These are phyloP conservation scores for Numenius arquata DNA, from an alignment of 2,113 vertebrate genomes.

Conservation along the genomic window DNA sequence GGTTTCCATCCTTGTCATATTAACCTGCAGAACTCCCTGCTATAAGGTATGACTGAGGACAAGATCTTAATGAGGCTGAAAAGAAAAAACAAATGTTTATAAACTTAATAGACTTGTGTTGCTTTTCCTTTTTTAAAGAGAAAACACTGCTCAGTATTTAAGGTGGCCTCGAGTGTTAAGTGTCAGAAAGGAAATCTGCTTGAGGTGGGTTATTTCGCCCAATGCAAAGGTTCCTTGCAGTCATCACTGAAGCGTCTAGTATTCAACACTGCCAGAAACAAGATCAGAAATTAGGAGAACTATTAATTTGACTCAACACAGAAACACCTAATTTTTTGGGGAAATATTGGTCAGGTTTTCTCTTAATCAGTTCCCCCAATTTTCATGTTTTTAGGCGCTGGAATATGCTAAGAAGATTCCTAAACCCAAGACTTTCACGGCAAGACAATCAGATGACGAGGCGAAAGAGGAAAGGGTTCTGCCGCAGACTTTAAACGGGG, in stretches of 20 bases:
- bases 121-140: not conserved
- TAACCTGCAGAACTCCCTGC: not conserved
- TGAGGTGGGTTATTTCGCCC: not conserved
- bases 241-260: not conserved
- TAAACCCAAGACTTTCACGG: conserved; percentile 69
- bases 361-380: not conserved
- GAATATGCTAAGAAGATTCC: conserved; percentile 89
- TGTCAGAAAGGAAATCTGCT: not conserved
- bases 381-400: conserved; percentile 77
- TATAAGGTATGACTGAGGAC: not conserved
- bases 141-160: not conserved
- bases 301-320: not conserved
- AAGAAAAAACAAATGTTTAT: not conserved
- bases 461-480: not conserved
- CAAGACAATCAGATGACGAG: conserved; percentile 11
- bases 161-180: not conserved
- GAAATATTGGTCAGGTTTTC: not conserved
- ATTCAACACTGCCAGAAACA: not conserved
- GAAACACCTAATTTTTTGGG: not conserved
- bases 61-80: not conserved
- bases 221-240: not conserved
- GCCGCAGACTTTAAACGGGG: conserved; percentile 5
- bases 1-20: not conserved
- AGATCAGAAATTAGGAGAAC: not conserved
- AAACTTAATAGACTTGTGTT: not conserved